Evolutionary conservation across 2,888 invertebrate species (phyloP).

Genomic region (Callimorpha dominula): DNA sequence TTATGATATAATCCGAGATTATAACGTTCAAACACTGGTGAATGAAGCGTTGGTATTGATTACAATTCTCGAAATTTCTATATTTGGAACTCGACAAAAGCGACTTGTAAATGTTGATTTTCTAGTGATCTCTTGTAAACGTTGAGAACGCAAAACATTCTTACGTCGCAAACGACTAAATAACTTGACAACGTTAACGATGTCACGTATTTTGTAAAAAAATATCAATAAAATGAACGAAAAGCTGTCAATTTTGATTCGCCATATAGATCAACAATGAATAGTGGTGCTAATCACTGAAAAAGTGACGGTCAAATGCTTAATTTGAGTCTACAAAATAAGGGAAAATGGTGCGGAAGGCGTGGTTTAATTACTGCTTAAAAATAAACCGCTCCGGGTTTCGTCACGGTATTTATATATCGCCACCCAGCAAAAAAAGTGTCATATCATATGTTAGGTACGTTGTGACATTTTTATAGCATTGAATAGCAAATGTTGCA

Average conservation of each 20-base stretch:
- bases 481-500: no score
- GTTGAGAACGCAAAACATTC: neutral
- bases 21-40: conserved; percentile 1
- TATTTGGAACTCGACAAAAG: neutral
- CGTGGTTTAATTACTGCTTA: neutral
- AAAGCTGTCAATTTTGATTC: neutral
- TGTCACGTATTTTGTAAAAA: neutral
- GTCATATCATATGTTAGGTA: no score
- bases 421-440: no score
- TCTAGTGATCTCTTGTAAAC: neutral
- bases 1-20: conserved; percentile 9
- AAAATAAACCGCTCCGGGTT: neutral
- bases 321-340: neutral
- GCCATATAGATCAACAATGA: neutral
- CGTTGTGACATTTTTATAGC: no score
- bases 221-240: neutral
- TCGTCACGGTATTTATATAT: no score
- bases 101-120: neutral
- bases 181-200: neutral
- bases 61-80: neutral
- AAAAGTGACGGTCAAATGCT: neutral
- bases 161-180: neutral
- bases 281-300: neutral
- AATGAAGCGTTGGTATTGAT: neutral
- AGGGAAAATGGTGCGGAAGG: no score